phyloP scores from a whole-genome alignment of 2,113 vertebrate genomes.

The Phyllostomus hastatus region DNA sequence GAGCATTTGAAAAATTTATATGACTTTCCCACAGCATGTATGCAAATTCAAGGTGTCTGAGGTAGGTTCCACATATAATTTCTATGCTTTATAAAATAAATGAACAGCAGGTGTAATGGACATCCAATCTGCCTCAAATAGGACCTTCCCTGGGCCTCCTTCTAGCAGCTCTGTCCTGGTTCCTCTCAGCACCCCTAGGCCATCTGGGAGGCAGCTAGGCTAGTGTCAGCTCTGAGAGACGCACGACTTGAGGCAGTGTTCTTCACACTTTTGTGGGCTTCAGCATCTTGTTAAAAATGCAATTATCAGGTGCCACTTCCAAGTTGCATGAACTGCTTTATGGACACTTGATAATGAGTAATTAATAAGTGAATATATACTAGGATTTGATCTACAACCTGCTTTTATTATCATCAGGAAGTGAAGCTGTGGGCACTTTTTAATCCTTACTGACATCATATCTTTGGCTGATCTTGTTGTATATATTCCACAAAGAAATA shows the following conservation, averaged over 20 bases:
- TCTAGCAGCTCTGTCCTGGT: neutral
- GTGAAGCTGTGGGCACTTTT: neutral
- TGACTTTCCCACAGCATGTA: neutral
- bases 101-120: neutral
- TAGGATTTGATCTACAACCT: neutral
- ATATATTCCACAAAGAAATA: neutral
- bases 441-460: neutral
- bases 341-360: neutral
- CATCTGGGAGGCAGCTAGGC: neutral
- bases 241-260: neutral
- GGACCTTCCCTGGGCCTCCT: neutral
- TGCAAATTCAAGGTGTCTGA: neutral
- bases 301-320: neutral
- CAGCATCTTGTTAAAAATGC: neutral
- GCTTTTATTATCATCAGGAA: neutral
- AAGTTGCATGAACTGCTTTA: neutral
- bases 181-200: neutral
- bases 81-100: conserved; percentile 18
- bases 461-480: neutral
- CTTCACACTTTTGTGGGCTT: neutral
- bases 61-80: neutral
- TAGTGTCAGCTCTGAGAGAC: neutral
- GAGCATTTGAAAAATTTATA: neutral
- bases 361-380: neutral
- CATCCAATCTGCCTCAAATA: neutral